Base-by-base conservation (phyloP, 1,140 invertebrate genomes). In the Listronotus oregonensis region DNA sequence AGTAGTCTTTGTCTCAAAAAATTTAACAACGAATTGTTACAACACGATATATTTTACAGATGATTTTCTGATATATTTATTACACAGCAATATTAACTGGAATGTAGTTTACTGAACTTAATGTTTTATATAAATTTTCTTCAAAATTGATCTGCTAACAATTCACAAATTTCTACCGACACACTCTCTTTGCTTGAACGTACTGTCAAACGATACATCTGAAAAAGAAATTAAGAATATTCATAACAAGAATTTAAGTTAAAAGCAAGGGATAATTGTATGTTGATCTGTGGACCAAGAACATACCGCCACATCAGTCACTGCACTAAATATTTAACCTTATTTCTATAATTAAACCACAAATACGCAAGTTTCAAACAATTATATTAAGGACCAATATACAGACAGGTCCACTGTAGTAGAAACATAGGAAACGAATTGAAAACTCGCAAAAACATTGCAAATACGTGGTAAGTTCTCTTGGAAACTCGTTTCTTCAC, bases 161-260 rank as follows among this genome's bases (percentile, higher is more conserved):
- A 84, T 80, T 95, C 89, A 77, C 92, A 95, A 71, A 96, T 84
- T 84, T 94, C 91, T 77, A 91, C 86, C 59, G 96, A 95, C 70
- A 97, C 94, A 39, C 88, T 85, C 81, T 97, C 95, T 85, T 98
- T 98, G 81, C 95, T 98, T 51, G 95, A 95, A 78, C 96, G 88
- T 59, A 98, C 90, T 51, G 97, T 99, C 71, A 99, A 83, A 77
- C 97, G 91, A 84, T 95, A 99, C 96, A 98, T 98, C 95, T 98
- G 82, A 14, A 85, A 82, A 75, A 27, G 5, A 3, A 75, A 67
- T 75, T 75, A 73, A 60, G 42, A 32, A 56, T 17, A 34, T 42
- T 40, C 9, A 39, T 44, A 18, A 11, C 63, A 62, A 46, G 12
- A 47, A 59, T 61, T 11, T 17, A 34, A 15, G 8, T 60, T 31